Conservation (phyloP, 2,797 vertebrate species). For the Gastrophryne carolinensis region DNA sequence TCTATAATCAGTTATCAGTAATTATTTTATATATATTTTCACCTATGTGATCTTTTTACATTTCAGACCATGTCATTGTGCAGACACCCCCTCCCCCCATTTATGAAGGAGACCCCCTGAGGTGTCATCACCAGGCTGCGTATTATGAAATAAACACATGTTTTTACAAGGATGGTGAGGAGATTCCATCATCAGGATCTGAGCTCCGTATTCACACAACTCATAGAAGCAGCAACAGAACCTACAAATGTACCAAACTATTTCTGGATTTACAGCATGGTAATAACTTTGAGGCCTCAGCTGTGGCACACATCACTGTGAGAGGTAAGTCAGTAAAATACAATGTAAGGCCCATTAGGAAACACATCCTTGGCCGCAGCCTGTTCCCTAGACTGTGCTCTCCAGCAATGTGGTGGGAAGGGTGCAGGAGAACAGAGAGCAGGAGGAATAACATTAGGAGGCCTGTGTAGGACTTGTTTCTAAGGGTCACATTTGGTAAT, state of each 20-base stretch:
- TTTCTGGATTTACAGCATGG: not conserved
- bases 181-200: not conserved
- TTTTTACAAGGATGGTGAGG: not conserved
- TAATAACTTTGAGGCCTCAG: not conserved
- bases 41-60: not conserved
- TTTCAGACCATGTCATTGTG: not conserved
- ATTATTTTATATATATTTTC: no score
- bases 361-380: no score
- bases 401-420: no score
- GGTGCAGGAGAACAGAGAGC: no score
- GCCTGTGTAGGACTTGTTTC: no score
- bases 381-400: no score
- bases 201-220: not conserved
- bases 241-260: not conserved
- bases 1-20: not conserved
- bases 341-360: not conserved
- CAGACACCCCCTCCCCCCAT: not conserved
- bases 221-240: not conserved
- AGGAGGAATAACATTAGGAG: no score
- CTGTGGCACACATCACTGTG: not conserved
- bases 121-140: not conserved
- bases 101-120: slow-evolving; percentile 4
- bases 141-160: not conserved
- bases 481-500: no score
- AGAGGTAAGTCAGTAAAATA: not conserved